Evolutionary conservation across 2,888 invertebrate genomes (phyloP), one percentile per base, ranked within the genome.

Genomic region (Fissipunctia ypsillon): DNA sequence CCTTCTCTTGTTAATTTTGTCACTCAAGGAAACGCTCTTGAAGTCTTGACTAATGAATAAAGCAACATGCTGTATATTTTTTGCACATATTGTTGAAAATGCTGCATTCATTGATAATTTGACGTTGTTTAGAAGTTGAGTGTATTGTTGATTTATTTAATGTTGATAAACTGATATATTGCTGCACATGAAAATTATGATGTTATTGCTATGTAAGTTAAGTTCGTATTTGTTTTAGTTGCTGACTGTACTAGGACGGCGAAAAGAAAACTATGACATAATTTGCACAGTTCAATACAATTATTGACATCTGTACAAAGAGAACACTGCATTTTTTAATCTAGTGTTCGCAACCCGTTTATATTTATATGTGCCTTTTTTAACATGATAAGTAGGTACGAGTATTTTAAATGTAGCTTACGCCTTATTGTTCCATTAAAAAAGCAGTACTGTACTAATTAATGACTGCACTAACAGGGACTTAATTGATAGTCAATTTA

Each of bases 1-100:
- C 69, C 72, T 69, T 56, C 57, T 60, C 57, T 64, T 38, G 59
- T 79, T 72, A 68, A 64, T 69, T 56, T 57, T 52, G 45, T 25
- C 38, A 64, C 38, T 59, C 45, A 73, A 41, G 81, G 67, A 67
- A 60, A 79, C 52, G 4, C n/a, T 52, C 38, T 68, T 54, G 43
- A 28, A 28, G 14, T 54, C 9, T 28, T 54, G 28, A 28, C 16
- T 54, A 54, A 19, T 54, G 28, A 28, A 54, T 28, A 54, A 54
- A 9, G 19, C 54, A 54, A 28, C 19, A 54, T 19, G 28, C 19
- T 54, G 28, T 28, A 14, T 54, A 54, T 28, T 9, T 54, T 7
- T 28, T 54, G 9, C 28, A 54, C 54, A 16, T 16, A 54, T 28
- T 54, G 7, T 16, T 28, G 19, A 54, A 28, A 25, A 19, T 54